These are phyloP conservation scores for Diplodus puntazzo DNA, from an alignment of 2,797 vertebrate genomes.

Conservation along the genomic window DNA sequence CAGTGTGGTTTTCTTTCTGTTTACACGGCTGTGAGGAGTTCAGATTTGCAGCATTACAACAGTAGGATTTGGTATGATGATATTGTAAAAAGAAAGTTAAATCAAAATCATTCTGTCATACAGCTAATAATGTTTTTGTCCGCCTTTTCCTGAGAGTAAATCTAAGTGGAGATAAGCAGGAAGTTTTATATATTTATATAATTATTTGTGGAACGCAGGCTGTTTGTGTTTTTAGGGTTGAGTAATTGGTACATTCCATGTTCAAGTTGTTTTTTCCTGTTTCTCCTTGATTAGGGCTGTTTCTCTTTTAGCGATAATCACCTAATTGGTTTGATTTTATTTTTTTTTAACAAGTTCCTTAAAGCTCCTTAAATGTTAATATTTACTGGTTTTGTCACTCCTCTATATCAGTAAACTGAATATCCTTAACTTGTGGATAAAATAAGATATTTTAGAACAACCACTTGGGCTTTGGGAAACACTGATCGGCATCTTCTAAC, in stretches of 20 bases:
- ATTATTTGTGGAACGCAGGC: not conserved
- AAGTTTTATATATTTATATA: not conserved
- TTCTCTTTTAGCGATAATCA: no score
- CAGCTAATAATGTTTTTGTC: not conserved
- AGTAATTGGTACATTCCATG: constrained; percentile 11
- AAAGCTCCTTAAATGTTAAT: no score
- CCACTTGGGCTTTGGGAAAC: no score
- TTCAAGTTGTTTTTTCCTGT: constrained; percentile 2
- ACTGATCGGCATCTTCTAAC: no score
- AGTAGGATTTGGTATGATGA: not conserved
- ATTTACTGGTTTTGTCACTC: no score
- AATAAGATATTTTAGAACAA: no score
- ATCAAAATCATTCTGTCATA: not conserved
- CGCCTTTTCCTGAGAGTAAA: not conserved
- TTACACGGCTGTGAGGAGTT: not conserved
- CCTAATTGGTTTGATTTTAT: no score
- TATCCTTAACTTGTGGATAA: no score
- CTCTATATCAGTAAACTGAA: no score
- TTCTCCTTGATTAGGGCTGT: not conserved
- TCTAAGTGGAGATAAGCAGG: not conserved
- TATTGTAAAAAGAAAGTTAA: not conserved
- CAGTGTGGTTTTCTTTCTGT: not conserved
- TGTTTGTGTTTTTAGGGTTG: constrained; percentile 17
- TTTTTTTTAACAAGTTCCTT: no score
- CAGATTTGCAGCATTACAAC: not conserved